Evolutionary conservation across 2,113 vertebrate genomes (phyloP), one percentile per base, ranked within the genome.

Genomic region (Phaethon lepturus): DNA sequence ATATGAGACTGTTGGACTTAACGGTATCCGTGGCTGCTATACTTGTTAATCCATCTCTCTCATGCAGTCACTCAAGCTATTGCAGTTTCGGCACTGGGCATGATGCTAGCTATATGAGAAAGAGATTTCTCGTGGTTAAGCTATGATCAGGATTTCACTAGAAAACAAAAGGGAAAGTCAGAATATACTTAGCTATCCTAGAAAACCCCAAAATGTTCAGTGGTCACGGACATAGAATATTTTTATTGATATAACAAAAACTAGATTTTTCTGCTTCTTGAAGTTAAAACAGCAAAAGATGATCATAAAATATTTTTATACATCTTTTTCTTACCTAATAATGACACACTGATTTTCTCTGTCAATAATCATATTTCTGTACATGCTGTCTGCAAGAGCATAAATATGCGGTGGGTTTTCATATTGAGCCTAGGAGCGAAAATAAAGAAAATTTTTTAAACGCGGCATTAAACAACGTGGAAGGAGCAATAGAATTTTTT

Each of bases 351-450:
- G 99, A 97, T 99, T 99, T 98, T 99, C 99, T 80, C 99, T 97
- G 97, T 99, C 99, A 62, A 99, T 99, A 96, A 99, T 99, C 99
- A 99, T 99, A 97, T 99, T 99, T 95, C 99, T 98, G 98, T 99
- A 99, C 99, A 99, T 99, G 95, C 98, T 99, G 96, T 99, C 99
- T 26, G 99, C 99, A 85, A 99, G 98, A 67, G 99, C 99, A 45
- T 99, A 99, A 98, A 99, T 99, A 94, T 99, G 99, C 47, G 99
- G 99, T 64, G 99, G 99, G 86, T 99, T 99, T 98, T 99, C 99
- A 97, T 99, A 99, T 68, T 99, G 99, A 49, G 99, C 99, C 99
- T 99, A 95, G 77, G 84, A 93, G 52, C n/a, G 16, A 60, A 91
- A 90, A 96, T 2, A 66, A 31, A 85, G 25, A 72, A 69, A 29